Evolutionary conservation across 53 echinoderm and acorn worm genomes (phyloP).

Genomic region (Apostichopus leukothele): DNA sequence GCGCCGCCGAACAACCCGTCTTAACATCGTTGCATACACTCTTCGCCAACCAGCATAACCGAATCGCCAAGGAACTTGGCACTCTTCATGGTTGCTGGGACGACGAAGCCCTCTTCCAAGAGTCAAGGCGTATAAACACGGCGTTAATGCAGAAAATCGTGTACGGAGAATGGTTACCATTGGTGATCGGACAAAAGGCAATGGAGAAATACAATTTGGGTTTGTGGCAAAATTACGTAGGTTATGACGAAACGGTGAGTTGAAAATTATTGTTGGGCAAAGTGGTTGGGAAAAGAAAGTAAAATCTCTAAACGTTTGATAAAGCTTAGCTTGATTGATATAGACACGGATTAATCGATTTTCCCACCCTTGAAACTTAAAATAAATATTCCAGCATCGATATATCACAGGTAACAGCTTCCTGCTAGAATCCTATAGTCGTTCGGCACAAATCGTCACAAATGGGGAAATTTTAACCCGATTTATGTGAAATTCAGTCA

Average conservation of each 20-base stretch:
- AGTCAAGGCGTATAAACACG: constrained; percentile 64
- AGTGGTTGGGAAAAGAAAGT: no score
- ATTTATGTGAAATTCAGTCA: no score
- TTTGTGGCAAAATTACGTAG: constrained; percentile 25
- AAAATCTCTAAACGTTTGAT: no score
- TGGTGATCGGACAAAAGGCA: constrained; percentile 57
- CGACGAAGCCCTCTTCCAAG: constrained; percentile 62
- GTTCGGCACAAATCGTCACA: no score
- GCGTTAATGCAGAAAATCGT: constrained; percentile 77
- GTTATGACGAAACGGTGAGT: constrained; percentile 37
- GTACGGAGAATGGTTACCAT: constrained; percentile 81
- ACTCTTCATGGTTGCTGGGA: constrained; percentile 61
- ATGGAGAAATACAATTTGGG: constrained; percentile 47
- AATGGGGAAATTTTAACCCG: no score
- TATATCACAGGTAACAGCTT: no score
- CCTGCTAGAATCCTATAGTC: no score
- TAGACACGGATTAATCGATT: no score
- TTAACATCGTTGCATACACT: constrained; percentile 73
- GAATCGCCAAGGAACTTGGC: constrained; percentile 52
- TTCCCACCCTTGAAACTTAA: no score
- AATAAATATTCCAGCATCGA: no score
- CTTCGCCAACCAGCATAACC: constrained; percentile 66
- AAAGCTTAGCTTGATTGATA: no score
- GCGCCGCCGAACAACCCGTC: constrained; percentile 78
- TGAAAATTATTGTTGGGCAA: neutral